Percentiles rank a stretch among this genome's conserved stretches.
Conservation (phyloP, 2,113 vertebrate genomes). For the Cyprinus carpio region DNA sequence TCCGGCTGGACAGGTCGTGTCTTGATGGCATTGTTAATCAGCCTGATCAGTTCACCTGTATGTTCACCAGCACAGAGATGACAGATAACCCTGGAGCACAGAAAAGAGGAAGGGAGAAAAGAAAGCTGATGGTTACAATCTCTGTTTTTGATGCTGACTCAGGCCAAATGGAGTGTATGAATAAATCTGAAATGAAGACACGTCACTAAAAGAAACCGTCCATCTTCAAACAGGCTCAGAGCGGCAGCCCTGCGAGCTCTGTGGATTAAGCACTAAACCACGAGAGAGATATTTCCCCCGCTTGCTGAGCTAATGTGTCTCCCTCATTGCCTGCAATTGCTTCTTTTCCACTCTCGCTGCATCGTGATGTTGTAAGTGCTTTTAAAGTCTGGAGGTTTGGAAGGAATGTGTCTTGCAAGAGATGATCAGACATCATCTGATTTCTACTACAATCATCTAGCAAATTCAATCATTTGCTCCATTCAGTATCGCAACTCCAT, state of each 20-base stretch:
- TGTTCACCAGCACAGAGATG: slow-evolving; percentile 93
- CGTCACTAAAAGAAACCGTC: slow-evolving; percentile 1
- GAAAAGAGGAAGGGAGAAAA: slow-evolving; percentile 6
- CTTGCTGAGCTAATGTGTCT: slow-evolving; percentile 27
- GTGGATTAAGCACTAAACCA: slow-evolving; percentile 32
- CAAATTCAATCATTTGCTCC: background rate
- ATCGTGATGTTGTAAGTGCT: background rate
- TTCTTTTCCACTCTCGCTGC: background rate
- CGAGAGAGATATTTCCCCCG: slow-evolving; percentile 34
- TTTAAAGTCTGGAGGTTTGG: background rate
- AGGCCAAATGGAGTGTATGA: background rate
- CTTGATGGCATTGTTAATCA: slow-evolving; percentile 95
- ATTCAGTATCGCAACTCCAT: background rate
- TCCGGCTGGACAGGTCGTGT: slow-evolving; percentile 92
- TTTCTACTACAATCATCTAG: background rate
- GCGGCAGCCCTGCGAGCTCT: background rate
- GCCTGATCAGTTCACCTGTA: slow-evolving; percentile 90
- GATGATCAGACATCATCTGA: background rate
- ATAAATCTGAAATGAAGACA: background rate
- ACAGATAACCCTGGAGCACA: slow-evolving; percentile 84
- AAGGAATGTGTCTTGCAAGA: background rate
- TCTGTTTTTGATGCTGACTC: background rate
- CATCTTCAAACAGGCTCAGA: slow-evolving; percentile 33
- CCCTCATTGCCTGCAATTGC: background rate
- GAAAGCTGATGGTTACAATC: background rate